Evolutionary conservation across 2,113 vertebrate species (phyloP).

Genomic region (Cololabis saira): DNA sequence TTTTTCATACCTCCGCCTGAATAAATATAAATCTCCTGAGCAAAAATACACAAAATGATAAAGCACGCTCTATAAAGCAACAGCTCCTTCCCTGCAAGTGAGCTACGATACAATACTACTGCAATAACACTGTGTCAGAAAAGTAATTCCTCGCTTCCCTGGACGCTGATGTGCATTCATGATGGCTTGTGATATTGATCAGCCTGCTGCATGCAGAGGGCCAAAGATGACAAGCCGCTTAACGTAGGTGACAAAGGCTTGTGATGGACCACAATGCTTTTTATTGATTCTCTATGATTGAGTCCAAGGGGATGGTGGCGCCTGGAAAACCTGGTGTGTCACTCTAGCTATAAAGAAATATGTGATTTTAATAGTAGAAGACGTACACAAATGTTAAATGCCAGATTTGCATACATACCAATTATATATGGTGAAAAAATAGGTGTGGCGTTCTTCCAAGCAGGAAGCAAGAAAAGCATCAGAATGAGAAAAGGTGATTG

Average conservation of each 20-base stretch:
- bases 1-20: neutral
- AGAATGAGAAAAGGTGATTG: conserved; percentile 26
- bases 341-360: neutral
- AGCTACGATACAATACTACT: neutral
- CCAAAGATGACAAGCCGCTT: conserved; percentile 20
- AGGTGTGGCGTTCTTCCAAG: conserved; percentile 7
- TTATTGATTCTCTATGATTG: conserved; percentile 27
- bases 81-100: no score
- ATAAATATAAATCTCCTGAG: neutral
- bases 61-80: neutral
- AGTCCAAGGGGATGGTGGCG: conserved; percentile 5
- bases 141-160: conserved; percentile 4
- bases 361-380: conserved; percentile 1
- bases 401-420: neutral
- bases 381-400: neutral
- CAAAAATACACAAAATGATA: neutral
- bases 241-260: conserved; percentile 5
- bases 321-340: neutral
- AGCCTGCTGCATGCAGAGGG: conserved; percentile 7
- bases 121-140: neutral
- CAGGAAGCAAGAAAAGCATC: conserved; percentile 1
- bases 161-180: conserved; percentile 19
- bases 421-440: neutral
- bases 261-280: conserved; percentile 13
- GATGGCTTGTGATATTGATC: conserved; percentile 44